Evolutionary conservation across 2,797 vertebrate genomes (phyloP), one percentile per base, ranked within the genome.

Genomic region (Esox masquinongy): DNA sequence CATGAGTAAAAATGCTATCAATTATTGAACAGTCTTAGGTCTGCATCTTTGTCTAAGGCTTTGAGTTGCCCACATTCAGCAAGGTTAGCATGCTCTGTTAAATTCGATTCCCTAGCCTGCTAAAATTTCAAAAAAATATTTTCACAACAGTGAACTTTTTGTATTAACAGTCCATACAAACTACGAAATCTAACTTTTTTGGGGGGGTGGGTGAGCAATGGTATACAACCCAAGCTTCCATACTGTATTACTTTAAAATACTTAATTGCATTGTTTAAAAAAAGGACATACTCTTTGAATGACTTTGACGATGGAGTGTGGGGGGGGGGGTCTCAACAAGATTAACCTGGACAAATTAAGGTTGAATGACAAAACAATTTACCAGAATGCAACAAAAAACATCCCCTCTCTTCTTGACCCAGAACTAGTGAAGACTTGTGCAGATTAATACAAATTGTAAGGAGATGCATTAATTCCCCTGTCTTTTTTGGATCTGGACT

Each of bases 1-100:
- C 92, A 94, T 94, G 92, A 92, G 90, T 94, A 92, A 47, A 39
- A 91, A 91, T 84, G 86, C 87, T 88, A 89, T 93, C 85, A 93
- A 94, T 95, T 93, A 94, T 93, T 90, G 87, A 93, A 80, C 34
- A 4, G 43, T 82, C 85, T 80, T 74, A 86, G 81, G 88, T 86
- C 84, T 24, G n/a, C n/a, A 16, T 22, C 53, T 9, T 2, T 56
- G 53, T 59, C n/a, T n/a, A 59, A 14, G 64, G 29, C 70, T 77
- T 66, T 78, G 84, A 36, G 59, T 68, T 81, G 24, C 68, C 75
- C 59, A 14, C 72, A 70, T 78, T 83, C 6, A 47, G 50, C 77
- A 80, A 70, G 74, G 77, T 89, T 74, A 77, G 70, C 79, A 79
- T 74, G 73, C 74, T 76, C 71, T 51, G 39, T 79, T 79, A 85